Base-by-base conservation (phyloP, 1,140 invertebrate genomes). In the Lordiphosa collinella region DNA sequence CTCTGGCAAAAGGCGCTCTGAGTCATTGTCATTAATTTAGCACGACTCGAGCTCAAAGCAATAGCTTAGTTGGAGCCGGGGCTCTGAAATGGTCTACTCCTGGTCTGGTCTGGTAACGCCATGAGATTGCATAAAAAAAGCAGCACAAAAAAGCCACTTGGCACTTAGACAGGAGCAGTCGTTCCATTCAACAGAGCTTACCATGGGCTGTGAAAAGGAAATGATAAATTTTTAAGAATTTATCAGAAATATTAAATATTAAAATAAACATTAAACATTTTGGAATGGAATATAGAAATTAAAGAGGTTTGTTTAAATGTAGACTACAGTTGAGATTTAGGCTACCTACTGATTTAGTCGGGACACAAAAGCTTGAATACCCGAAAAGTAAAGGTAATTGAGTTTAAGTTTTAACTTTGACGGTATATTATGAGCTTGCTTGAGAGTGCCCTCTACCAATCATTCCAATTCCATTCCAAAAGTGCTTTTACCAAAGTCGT, bases 1-100 rank as follows among this genome's bases (percentile, higher is more conserved):
- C 25, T 8, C 25, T 29, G 25, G 7, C 25, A 8, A 29, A 29
- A 29, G 18, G n/a, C 52, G 60, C 68, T 67, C 72, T 68, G 62
- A 80, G 72, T 84, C 76, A 80, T 80, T 80, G 76, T 82, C 76
- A 82, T 82, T 82, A 79, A 79, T 79, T 79, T 79, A 57, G 73
- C 67, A 60, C 48, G 34, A 34, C 58, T 53, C 68, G 57, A 34
- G 75, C 64, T 57, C 74, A 69, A 52, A 74, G 74, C 74, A 80
- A 80, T 80, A 80, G 74, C 75, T 79, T 80, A 74, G 69, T 38
- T 65, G 36, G 48, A 52, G 59, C 44, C 29, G 14, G 7, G 16
- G 43, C 57, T 57, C 25, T 51, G 59, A 9, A 37, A 10, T 37
- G 58, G 35, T 25, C 37, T 34, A 34, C 46, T 69, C 50, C 46